Percentiles rank a stretch among this genome's conserved stretches.
Conservation (phyloP, 2,888 invertebrate species). For the Siphonodentalium dalli region DNA sequence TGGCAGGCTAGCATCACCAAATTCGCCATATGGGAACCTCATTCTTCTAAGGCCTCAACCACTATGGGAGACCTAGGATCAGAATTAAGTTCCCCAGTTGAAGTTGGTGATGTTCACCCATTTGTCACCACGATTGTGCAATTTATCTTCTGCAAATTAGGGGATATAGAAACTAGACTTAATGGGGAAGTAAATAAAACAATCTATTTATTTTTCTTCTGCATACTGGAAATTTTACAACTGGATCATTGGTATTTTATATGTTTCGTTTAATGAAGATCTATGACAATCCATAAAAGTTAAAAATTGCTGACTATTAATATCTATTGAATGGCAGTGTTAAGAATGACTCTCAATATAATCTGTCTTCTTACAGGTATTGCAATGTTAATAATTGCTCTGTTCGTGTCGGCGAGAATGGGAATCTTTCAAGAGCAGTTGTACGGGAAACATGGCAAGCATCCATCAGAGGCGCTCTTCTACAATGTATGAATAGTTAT, state of each 20-base stretch:
- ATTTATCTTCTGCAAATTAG: too few relatives aligned
- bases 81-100: too few relatives aligned
- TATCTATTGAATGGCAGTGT: too few relatives aligned
- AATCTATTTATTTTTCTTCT: neutral
- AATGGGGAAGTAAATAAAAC: neutral
- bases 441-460: constrained; percentile 85
- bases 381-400: constrained; percentile 80
- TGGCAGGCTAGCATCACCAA: too few relatives aligned
- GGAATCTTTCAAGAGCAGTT: constrained; percentile 92
- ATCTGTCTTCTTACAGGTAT: constrained; percentile 72
- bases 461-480: constrained; percentile 75
- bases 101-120: too few relatives aligned
- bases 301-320: too few relatives aligned
- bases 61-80: too few relatives aligned
- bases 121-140: too few relatives aligned
- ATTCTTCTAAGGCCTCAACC: too few relatives aligned
- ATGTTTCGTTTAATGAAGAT: neutral
- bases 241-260: neutral
- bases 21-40: too few relatives aligned
- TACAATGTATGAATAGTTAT: constrained; percentile 63
- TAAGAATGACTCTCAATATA: too few relatives aligned
- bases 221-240: neutral
- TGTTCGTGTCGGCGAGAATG: constrained; percentile 92
- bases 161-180: neutral
- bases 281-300: too few relatives aligned